Conservation (phyloP, 2,888 invertebrate genomes). For the Stomorhina lunata region DNA sequence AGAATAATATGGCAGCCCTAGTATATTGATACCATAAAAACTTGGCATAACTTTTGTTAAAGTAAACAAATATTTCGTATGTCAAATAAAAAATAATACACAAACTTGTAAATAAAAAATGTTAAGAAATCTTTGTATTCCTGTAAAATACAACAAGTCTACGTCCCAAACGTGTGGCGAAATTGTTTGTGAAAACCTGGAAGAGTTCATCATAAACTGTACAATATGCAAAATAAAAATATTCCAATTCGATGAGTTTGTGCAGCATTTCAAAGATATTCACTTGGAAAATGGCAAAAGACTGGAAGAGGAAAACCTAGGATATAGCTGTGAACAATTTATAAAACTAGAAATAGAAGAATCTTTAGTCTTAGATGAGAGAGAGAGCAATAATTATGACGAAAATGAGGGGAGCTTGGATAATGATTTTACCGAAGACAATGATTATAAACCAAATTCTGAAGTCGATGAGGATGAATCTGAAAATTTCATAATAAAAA, state of each 20-base stretch:
- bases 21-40: no score
- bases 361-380: constrained; percentile 19
- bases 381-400: neutral
- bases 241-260: constrained; percentile 57
- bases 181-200: constrained; percentile 48
- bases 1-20: no score
- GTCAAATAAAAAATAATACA: no score
- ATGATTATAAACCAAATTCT: neutral
- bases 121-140: constrained; percentile 56
- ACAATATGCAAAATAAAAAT: constrained; percentile 60
- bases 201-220: constrained; percentile 53
- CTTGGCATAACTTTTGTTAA: neutral
- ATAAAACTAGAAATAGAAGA: constrained; percentile 40
- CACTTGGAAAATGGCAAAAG: constrained; percentile 25
- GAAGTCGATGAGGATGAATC: constrained; percentile 39
- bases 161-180: constrained; percentile 47
- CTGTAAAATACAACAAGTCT: constrained; percentile 48
- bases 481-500: constrained; percentile 52
- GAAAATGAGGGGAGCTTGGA: no score
- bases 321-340: neutral
- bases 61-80: constrained; percentile 9
- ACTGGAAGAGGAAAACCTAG: neutral
- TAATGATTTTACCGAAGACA: no score
- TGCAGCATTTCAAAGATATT: constrained; percentile 59
- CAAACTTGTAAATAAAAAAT: constrained; percentile 16